Base-by-base conservation (phyloP, 2,888 invertebrate genomes). In the Colostygia pectinataria region DNA sequence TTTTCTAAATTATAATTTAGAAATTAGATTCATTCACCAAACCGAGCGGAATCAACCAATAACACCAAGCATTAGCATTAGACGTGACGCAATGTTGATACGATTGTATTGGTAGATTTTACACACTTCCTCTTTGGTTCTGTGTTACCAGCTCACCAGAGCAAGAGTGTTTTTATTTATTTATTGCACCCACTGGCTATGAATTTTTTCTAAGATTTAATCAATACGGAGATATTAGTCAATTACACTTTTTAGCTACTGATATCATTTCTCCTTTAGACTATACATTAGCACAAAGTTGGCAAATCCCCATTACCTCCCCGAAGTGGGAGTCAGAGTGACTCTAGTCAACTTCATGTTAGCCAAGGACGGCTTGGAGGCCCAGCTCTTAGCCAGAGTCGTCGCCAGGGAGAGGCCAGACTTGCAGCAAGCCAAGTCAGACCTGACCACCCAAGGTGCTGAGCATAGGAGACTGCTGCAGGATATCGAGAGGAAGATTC, bases 281-380 rank as follows among this genome's bases (percentile, higher is more conserved):
- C 92, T 99, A 55, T 98, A 97, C 76, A 96, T 99, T 62, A 98
- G 98, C 10, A 98, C 98, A 1, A 98, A 98, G 75, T 83, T 98
- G 33, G 91, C 97, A 13, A 98, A 98, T 87, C 98, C 98, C 0
- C 98, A 98, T 82, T 98, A 98, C 75, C 80, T 98, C 43, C 98
- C 98, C 0, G 98, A 99, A 86, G 94, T 98, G 4, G 96, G 98
- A 0, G 97, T 97, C 0, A 97, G 98, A 77, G 95, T 96, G 4
- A 96, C 97, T 0, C 77, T 98, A 13, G 92, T 98, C 1, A 98
- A 98, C 86, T 98, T 98, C 74, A 96, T 97, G 95, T 94, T 98
- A 63, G 98, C 98, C 2, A 93, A 93, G 29, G 95, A 94, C 43
- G 98, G 98, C 0, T 85, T 98, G 18, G 94, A 97, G 83, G 98